Conservation (phyloP, 2,888 invertebrate genomes). For the Drosophila longiperda region DNA sequence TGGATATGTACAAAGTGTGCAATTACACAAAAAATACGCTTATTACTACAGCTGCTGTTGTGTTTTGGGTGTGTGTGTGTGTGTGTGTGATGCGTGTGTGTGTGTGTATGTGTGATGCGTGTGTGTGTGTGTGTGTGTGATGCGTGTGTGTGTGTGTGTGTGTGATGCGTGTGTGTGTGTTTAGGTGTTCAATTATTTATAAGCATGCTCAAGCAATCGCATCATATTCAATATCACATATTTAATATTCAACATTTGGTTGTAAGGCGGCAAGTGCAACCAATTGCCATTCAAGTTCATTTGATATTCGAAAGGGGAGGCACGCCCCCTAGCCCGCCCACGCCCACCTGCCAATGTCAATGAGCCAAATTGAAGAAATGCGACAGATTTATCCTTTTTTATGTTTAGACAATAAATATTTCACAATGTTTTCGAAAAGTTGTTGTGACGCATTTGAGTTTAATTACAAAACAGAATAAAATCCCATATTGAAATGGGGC, state of each 20-base stretch:
- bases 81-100: conserved; percentile 14
- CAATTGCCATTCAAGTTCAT: conserved; percentile 69
- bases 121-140: conserved; percentile 5
- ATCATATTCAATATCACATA: conserved; percentile 75
- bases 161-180: conserved; percentile 11
- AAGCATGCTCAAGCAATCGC: conserved; percentile 66
- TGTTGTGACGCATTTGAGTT: neutral
- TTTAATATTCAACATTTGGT: conserved; percentile 70
- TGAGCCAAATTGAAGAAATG: neutral
- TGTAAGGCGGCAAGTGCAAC: conserved; percentile 73
- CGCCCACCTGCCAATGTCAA: neutral
- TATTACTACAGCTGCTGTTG: conserved; percentile 2
- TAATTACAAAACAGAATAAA: neutral
- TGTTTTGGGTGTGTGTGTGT: neutral
- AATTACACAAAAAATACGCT: conserved; percentile 55
- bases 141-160: conserved; percentile 2
- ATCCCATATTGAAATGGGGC: neutral
- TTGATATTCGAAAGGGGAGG: conserved; percentile 15
- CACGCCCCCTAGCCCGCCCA: neutral
- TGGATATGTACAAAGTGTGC: conserved; percentile 46
- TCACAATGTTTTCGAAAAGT: neutral
- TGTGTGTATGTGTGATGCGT: conserved; percentile 9
- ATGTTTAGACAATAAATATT: neutral
- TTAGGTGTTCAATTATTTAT: conserved; percentile 70
- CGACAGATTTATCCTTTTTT: neutral